These are phyloP conservation scores for Chrysolina oricalcia DNA, from an alignment of 2,888 invertebrate species.

Conservation along the genomic window DNA sequence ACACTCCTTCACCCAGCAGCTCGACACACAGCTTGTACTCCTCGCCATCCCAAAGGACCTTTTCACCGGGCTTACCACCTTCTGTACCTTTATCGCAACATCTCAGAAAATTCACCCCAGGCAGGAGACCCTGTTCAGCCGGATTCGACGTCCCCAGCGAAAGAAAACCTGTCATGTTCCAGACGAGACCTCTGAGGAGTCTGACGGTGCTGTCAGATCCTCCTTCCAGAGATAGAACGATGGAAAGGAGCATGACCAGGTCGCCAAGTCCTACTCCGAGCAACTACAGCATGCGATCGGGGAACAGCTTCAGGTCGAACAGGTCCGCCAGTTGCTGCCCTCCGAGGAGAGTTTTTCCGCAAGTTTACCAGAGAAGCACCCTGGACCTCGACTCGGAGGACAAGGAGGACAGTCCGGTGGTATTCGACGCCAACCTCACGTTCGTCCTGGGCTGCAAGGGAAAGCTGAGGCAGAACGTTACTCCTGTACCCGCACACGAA, in stretches of 20 bases:
- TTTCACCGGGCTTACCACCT: constrained; percentile 53
- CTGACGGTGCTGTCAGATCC: constrained; percentile 61
- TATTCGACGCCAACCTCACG: constrained; percentile 87
- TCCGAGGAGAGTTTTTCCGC: constrained; percentile 82
- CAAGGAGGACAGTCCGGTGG: constrained; percentile 84
- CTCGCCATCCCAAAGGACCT: constrained; percentile 30
- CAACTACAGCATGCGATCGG: constrained; percentile 43
- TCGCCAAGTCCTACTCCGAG: constrained; percentile 58
- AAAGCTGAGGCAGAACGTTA: constrained; percentile 79
- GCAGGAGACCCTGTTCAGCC: constrained; percentile 54
- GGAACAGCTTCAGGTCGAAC: constrained; percentile 69
- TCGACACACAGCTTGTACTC: constrained; percentile 49
- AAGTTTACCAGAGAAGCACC: constrained; percentile 72
- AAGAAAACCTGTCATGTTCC: constrained; percentile 62
- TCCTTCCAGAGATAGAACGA: constrained; percentile 48
- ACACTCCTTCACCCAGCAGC: constrained; percentile 48
- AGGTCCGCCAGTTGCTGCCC: constrained; percentile 71
- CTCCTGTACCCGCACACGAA: constrained; percentile 83
- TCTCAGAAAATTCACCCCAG: constrained; percentile 50
- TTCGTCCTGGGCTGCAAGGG: constrained; percentile 85
- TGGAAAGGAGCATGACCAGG: constrained; percentile 52
- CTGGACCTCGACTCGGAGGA: constrained; percentile 75
- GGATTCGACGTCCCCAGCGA: constrained; percentile 59
- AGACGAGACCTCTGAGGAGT: constrained; percentile 69
- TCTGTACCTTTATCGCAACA: constrained; percentile 43